These are phyloP conservation scores for Anthoscopus minutus DNA, from an alignment of 2,113 vertebrate genomes.

Conservation along the genomic window DNA sequence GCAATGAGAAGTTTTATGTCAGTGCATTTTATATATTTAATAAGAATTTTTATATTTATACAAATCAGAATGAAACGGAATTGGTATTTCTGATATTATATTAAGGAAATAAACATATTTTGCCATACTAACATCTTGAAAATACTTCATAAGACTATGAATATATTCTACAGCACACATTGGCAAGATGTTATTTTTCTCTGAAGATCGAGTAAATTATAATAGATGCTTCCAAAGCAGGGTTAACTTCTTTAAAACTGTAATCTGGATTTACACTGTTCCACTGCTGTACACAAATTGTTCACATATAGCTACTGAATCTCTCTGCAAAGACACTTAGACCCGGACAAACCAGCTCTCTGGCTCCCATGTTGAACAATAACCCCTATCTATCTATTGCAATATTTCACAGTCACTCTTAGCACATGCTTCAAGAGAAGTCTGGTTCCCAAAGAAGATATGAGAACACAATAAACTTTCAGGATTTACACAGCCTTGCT, in stretches of 20 bases:
- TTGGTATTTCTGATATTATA: background rate
- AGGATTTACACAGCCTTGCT: background rate
- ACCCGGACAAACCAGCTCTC: background rate
- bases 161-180: background rate
- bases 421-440: background rate
- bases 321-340: background rate
- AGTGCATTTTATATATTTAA: background rate
- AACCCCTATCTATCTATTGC: background rate
- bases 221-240: background rate
- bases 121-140: background rate
- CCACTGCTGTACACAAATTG: background rate
- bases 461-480: fast-evolving
- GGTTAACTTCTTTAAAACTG: background rate
- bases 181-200: background rate
- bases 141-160: background rate
- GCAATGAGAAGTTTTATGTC: background rate
- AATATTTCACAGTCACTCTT: background rate
- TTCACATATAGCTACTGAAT: background rate
- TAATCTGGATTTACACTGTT: background rate
- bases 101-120: background rate
- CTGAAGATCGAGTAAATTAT: background rate
- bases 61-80: background rate
- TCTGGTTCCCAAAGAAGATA: background rate
- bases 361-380: background rate
- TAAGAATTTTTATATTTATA: background rate